phyloP scores from a whole-genome alignment of 2,888 invertebrate genomes.

The Eupeodes latifasciatus region DNA sequence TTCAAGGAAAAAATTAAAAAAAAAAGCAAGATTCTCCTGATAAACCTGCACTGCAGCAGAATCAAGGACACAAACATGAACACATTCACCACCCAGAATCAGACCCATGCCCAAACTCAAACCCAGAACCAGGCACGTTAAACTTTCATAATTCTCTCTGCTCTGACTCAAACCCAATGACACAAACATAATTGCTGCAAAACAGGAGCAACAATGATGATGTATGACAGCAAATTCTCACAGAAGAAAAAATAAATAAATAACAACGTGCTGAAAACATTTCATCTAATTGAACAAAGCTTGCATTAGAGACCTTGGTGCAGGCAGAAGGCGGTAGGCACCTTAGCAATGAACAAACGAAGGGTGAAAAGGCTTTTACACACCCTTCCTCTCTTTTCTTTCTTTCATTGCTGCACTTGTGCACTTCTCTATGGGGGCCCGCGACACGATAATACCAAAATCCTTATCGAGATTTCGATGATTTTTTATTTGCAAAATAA shows the following conservation, averaged over 20 bases:
- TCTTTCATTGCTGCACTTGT: neutral
- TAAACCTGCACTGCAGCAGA: conserved; percentile 39
- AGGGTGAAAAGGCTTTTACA: neutral
- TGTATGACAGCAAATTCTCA: conserved; percentile 19
- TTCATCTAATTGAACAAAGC: conserved; percentile 45
- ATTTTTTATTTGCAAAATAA: conserved; percentile 37
- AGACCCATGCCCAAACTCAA: no score
- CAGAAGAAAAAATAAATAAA: conserved; percentile 16
- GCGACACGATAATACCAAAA: neutral
- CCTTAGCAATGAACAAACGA: neutral
- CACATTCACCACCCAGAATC: conserved; percentile 3
- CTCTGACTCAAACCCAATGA: conserved; percentile 22
- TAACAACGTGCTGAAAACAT: conserved; percentile 22
- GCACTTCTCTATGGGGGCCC: no score
- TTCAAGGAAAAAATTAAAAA: neutral
- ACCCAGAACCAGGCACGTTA: conserved; percentile 1
- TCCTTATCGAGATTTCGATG: conserved; percentile 24
- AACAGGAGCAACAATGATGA: conserved; percentile 33
- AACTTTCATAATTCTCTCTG: conserved; percentile 21
- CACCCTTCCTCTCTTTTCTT: neutral
- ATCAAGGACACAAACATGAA: conserved; percentile 60
- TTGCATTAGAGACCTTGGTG: conserved; percentile 41
- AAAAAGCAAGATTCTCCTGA: conserved; percentile 10
- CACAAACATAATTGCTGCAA: conserved; percentile 33
- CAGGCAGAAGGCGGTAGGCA: neutral